Base-by-base conservation (phyloP, 1,140 invertebrate genomes). In the Magallana ariakensis region DNA sequence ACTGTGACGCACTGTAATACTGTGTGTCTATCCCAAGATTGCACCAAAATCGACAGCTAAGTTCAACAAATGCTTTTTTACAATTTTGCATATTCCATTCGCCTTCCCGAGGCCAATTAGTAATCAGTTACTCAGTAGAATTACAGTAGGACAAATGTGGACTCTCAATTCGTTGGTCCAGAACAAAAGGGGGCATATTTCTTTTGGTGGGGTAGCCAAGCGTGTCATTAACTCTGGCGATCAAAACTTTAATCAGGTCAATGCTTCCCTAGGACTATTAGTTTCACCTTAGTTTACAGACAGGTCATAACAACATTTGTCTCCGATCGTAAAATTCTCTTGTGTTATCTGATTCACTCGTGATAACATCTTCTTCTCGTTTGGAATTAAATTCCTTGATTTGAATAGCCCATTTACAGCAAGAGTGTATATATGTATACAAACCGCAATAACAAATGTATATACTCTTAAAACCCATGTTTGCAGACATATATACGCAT, bases 31-130 rank as follows among this genome's bases (percentile, higher is more conserved):
- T 75, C 66, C 11, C 66, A 75, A 11, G 66, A 26, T 75, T 75
- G 22, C 66, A 75, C 66, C 66, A 75, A 75, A 75, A 26, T 70
- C 58, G 58, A 60, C 58, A 60, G 58, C 19, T 60, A 26, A 26
- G 66, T 70, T 70, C 66, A 70, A 46, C 33, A 2, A 46, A 46
- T 46, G 33, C 33, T 46, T 46, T 46, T 46, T 46, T 75, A 26
- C 22, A 75, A 19, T 22, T 22, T 70, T 19, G 10, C 58, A n/a
- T 62, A 33, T 22, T 13, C 22, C 9, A 9, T 75, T 33, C 66
- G 19, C 26, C 33, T 46, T 46, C 19, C 22, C 26, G 13, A 11
- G 22, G 19, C 33, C 66, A 75, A 26, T 33, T 4, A 75, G 19
- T 75, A 26, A 33, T 75, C 9, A 75, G 19, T 22, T 75, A 33